Percentiles rank a stretch among this genome's conserved stretches.
Evolutionary conservation across 92 coral and sea anemone species (phyloP).

Genomic region (Zoanthus gigantus): DNA sequence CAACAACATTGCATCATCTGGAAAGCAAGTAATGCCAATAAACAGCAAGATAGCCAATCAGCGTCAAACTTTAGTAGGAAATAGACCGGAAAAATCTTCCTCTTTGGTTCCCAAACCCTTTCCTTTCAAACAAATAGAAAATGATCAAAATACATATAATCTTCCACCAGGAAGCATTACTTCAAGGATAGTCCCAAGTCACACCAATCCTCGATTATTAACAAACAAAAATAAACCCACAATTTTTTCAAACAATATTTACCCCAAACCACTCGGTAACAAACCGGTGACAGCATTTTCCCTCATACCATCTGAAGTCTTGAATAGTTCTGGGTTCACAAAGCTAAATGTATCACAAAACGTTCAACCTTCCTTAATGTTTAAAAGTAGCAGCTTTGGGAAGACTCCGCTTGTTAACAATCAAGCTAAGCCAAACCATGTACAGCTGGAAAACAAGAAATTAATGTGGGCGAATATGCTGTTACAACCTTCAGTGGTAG

Average conservation of each 20-base stretch:
- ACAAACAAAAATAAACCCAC: neutral
- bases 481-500: constrained; percentile 21
- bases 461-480: constrained; percentile 30
- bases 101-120: neutral
- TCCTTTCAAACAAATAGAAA: neutral
- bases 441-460: neutral
- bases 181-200: neutral
- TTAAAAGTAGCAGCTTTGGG: neutral
- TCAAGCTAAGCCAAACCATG: neutral
- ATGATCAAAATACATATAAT: neutral
- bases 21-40: neutral
- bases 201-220: neutral
- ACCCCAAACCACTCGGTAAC: neutral
- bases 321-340: neutral
- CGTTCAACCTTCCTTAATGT: neutral
- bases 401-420: neutral
- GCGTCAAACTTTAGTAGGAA: neutral
- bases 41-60: neutral
- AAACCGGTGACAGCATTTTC: neutral
- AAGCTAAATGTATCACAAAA: neutral
- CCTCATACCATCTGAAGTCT: neutral
- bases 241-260: neutral
- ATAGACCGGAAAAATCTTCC: neutral
- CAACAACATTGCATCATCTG: neutral
- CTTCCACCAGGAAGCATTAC: neutral